Base-by-base conservation (phyloP, 2,113 vertebrate genomes). In the Cyprinodon brontotheroides region DNA sequence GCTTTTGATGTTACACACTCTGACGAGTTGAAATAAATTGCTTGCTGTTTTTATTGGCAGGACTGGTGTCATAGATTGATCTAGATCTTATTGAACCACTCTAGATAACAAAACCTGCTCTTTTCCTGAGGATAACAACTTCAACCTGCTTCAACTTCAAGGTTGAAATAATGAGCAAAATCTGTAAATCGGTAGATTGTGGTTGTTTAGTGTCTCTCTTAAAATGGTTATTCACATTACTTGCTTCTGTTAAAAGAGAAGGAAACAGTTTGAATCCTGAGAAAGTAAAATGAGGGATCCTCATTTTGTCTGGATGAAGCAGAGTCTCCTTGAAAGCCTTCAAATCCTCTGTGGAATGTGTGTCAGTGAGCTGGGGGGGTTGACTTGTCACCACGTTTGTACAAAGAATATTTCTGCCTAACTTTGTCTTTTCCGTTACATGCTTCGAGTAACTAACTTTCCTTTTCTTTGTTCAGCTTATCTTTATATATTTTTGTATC, bases 261-360 rank as follows among this genome's bases (percentile, higher is more conserved):
- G 43, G 65, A 72, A 70, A 47, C 60, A 43, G 48, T 68, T 68
- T 8, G 48, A 60, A 13, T 40, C 48, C 40, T 36, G 61, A 72
- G 53, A 11, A 80, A 81, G 41, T 78, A 77, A 87, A 78, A 77
- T 68, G 78, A 81, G 81, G 77, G 84, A 77, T 87, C 81, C 59
- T 72, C 80, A 81, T 86, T 92, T 93, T 90, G 92, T 94, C 76
- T 84, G 65, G 57, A 78, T 81, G 77, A 87, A 92, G 86, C 86
- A 76, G 87, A 92, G 90, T 88, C 87, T 93, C 89, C 89, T 78
- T 87, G 88, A 88, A 92, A 83, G 81, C 88, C 77, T 89, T 87
- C 37, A 93, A 93, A 93, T 93, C 91, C 89, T 84, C 80, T 86
- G 67, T 80, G 92, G 92, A 94, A 93, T 94, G 92, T 90, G 87